Conservation (phyloP, 2,113 vertebrate genomes). For the Nycticryphes semicollaris region DNA sequence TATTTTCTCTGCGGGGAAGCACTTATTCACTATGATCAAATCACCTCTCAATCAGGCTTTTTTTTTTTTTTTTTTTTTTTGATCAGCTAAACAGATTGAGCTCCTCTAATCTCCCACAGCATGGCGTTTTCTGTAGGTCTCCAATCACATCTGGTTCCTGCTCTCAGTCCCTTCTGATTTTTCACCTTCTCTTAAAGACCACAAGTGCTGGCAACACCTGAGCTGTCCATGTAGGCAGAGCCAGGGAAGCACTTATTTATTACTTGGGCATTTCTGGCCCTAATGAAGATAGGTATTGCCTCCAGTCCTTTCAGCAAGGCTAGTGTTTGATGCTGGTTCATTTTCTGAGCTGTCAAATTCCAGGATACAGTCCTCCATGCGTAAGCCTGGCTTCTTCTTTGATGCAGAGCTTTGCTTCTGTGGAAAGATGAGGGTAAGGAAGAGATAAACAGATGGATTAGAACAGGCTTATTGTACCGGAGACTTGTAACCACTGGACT, state of each 20-base stretch:
- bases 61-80: not conserved
- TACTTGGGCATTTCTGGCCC: not conserved
- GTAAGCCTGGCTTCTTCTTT: not conserved
- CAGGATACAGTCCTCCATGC: not conserved
- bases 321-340: not conserved
- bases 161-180: not conserved
- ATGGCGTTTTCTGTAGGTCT: not conserved
- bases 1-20: not conserved
- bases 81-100: not conserved
- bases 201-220: not conserved
- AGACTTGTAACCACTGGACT: not conserved
- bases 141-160: not conserved
- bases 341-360: not conserved
- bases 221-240: not conserved
- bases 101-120: not conserved
- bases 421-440: not conserved
- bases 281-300: fast-evolving
- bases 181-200: not conserved
- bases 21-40: not conserved
- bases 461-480: not conserved
- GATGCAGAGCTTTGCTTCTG: not conserved
- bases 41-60: not conserved
- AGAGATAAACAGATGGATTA: not conserved
- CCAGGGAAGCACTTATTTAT: not conserved
- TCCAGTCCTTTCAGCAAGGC: not conserved